phyloP scores from a whole-genome alignment of 2,113 vertebrate genomes.

The Tyto alba region DNA sequence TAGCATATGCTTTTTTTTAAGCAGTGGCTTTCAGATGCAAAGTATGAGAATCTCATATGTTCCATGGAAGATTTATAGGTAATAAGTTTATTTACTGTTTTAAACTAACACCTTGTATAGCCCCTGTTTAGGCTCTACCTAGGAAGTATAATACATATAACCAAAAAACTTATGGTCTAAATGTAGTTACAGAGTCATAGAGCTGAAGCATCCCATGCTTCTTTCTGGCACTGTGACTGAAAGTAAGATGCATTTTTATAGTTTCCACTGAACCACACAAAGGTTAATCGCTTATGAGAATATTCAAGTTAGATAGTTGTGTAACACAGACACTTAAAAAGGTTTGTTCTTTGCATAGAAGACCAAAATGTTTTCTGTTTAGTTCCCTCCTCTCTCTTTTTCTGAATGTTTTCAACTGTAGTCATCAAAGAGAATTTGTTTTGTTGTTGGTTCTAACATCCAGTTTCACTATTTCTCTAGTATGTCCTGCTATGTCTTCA shows the following conservation, averaged over 20 bases:
- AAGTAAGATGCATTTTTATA: not conserved
- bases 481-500: not conserved
- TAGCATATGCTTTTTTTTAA: not conserved
- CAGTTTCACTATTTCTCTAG: not conserved
- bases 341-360: not conserved
- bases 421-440: not conserved
- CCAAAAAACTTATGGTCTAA: not conserved
- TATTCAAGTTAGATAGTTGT: not conserved
- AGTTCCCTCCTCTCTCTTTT: rapidly evolving
- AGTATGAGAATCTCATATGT: not conserved
- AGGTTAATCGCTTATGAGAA: not conserved
- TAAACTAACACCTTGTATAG: not conserved
- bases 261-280: not conserved
- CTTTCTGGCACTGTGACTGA: not conserved
- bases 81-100: not conserved
- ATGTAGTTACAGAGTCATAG: not conserved
- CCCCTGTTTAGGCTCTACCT: not conserved
- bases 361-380: not conserved
- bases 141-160: not conserved
- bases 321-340: not conserved
- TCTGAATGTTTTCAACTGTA: not conserved
- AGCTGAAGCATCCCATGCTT: not conserved
- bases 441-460: not conserved
- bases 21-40: not conserved
- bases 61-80: not conserved